Evolutionary conservation across 2,113 vertebrate genomes (phyloP), one percentile per base, ranked within the genome.

Genomic region (Delphinapterus leucas): DNA sequence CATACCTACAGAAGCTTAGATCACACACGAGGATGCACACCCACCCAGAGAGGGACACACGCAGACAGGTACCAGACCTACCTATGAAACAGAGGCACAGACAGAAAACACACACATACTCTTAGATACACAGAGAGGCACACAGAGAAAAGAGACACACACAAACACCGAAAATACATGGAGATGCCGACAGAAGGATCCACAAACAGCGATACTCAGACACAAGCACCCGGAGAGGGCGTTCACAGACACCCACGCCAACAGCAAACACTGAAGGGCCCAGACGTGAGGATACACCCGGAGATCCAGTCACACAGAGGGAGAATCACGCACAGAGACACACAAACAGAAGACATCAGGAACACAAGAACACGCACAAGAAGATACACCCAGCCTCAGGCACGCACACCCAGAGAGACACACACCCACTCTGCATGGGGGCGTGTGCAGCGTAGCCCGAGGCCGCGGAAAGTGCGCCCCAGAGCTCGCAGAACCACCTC

Each of bases 381-480:
- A 83, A 85, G 70, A 47, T 26, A 61, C 5, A 70, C 67, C 67
- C 68, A 11, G 79, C 74, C 68, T 67, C 14, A 6, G 90, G 36
- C 55, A 47, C 73, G 14, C 55, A 58, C 76, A 36, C 31, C 31
- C 44, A 7, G 55, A 95, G 55, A 61, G 71, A 67, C 91, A 87
- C 93, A 97, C 96, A 83, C 68, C 97, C 96, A 88, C 97, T 96
- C 86, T 2, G 44, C 88, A 61, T 8, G 80, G 92, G 67, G 94
- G 83, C n/a, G 67, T 85, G 93, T 33, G 60, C 93, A 4, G 79
- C 25, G 23, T 47, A 26, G 44, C 81, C 6, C 0, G 26, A 31
- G 70, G 90, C 87, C 21, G 0, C 41, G 60, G 63, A 95, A 97
- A 96, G 97, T 97, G 96, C n/a, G 26, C 61, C 81, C 60, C 1